Evolutionary conservation across 23 tunicate genomes (phyloP), one percentile per base, ranked within the genome.

Genomic region (Phallusia fumigata): DNA sequence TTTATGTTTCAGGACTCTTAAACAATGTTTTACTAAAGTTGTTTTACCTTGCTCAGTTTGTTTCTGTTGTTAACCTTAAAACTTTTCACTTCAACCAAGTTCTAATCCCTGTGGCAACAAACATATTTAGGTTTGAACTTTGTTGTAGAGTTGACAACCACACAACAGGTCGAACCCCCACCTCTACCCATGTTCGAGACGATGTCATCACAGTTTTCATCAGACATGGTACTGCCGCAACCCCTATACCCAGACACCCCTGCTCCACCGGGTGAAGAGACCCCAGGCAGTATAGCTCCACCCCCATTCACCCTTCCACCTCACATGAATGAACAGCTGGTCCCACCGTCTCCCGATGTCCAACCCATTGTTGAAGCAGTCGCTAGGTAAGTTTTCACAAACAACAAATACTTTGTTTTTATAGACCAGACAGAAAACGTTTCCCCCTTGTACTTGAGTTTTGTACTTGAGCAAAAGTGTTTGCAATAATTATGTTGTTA

Each of bases 301-400:
- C 47, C 47, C 47, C 69, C 69, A 6, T 16, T 58, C 1, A 58
- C 26, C 69, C 26, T 58, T 24, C 69, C 69, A 1, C 26, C 28
- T 16, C 69, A 22, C 26, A 21, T 24, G 28, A 21, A 76, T 6
- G 84, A 65, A 1, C 87, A 65, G 15, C 85, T 94, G 26, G 94
- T 94, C 6, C 98, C 98, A 15, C 98, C 98, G 34, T 90, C 98
- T 51, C 98, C 98, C 15, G 98, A 94, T 65, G 35, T 94, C 8
- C 98, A 94, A 65, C 85, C 87, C 21, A 58, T 94, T 30, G 98
- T 94, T 28, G 98, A 94, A 49, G 83, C 88, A 53, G 74, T 89
- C 2, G 98, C 94, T 19, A 89, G 93, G 98, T 94, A 21, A 24
- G 69, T 16, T 24, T n/a, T 40, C 47, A 40, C 47, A 40, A 40